Evolutionary conservation across 2,797 vertebrate genomes (phyloP).

Genomic region (Benthosema pterotum): DNA sequence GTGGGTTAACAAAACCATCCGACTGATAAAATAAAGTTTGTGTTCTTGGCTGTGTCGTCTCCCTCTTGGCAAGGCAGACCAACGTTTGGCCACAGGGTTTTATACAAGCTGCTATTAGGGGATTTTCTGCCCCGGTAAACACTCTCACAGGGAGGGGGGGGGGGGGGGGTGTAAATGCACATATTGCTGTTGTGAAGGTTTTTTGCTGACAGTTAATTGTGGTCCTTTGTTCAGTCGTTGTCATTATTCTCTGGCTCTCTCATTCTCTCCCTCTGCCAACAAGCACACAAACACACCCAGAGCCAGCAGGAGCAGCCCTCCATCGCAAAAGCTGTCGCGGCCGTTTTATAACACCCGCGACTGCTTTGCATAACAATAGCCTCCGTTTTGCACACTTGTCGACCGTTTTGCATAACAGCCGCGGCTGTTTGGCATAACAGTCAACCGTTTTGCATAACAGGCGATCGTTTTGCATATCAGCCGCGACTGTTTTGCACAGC

Average conservation of each 20-base stretch:
- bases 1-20: no score
- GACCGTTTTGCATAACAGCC: no score
- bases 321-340: no score
- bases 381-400: no score
- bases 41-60: constrained; percentile 64
- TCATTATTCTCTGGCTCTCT: constrained; percentile 48
- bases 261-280: constrained; percentile 42
- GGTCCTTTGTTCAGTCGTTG: constrained; percentile 70
- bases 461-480: no score
- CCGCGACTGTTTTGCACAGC: no score
- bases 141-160: constrained; percentile 33
- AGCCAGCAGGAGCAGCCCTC: no score
- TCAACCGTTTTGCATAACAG: no score
- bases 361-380: no score
- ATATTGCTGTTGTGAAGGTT: constrained; percentile 66
- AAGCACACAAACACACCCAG: no score
- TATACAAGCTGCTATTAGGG: constrained; percentile 49
- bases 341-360: no score
- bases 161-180: constrained; percentile 46
- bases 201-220: constrained; percentile 65
- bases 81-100: constrained; percentile 45
- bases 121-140: constrained; percentile 64
- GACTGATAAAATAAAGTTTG: constrained; percentile 57
- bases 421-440: no score
- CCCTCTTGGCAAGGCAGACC: constrained; percentile 49